Conservation (phyloP, 92 coral and sea anemone genomes). For the Muricea muricata region DNA sequence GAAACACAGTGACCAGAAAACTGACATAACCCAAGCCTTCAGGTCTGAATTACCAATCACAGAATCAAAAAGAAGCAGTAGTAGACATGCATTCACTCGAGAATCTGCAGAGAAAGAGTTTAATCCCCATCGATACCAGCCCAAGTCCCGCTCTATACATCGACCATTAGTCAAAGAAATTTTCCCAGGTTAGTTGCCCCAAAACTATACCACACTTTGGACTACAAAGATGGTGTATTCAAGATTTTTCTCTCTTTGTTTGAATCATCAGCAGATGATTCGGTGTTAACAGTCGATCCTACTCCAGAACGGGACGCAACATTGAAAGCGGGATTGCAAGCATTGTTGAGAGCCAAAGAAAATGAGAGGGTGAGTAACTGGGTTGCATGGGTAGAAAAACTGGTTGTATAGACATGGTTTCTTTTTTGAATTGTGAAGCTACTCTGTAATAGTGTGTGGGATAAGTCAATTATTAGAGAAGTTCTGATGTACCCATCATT, state of each 20-base stretch:
- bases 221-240: too few relatives aligned
- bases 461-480: too few relatives aligned
- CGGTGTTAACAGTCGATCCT: conserved; percentile 67
- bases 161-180: not conserved
- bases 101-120: not conserved
- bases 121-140: not conserved
- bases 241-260: too few relatives aligned
- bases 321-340: conserved; percentile 86
- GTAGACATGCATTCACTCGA: not conserved
- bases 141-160: not conserved
- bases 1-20: not conserved
- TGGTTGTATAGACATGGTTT: too few relatives aligned
- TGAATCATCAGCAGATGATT: conserved; percentile 21
- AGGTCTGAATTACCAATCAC: not conserved
- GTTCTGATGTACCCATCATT: too few relatives aligned
- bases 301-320: conserved; percentile 96
- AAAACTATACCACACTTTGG: too few relatives aligned
- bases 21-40: not conserved
- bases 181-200: conserved; percentile 23
- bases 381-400: too few relatives aligned
- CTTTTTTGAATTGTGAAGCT: not conserved
- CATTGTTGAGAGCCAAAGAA: conserved; percentile 82
- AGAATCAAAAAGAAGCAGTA: not conserved
- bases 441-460: too few relatives aligned
- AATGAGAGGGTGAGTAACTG: conserved; percentile 8